Evolutionary conservation across 2,113 vertebrate species (phyloP).

Genomic region (Brachyistius frenatus): DNA sequence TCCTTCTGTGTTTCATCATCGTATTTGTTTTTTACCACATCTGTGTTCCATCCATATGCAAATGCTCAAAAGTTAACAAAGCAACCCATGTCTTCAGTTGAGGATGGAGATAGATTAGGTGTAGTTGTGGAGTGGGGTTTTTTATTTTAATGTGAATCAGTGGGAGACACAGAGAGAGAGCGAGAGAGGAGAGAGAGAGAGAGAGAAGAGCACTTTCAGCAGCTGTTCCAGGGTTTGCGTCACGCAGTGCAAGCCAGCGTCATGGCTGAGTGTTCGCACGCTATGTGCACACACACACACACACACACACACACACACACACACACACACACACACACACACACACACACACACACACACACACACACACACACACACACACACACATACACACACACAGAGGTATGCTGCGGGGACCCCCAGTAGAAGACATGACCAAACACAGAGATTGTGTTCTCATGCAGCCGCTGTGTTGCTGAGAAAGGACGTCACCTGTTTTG

Average conservation of each 20-base stretch:
- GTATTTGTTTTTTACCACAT: slow-evolving; percentile 43
- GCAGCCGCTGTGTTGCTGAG: slow-evolving; percentile 49
- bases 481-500: slow-evolving; percentile 53
- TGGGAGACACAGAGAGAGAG: slow-evolving; percentile 34
- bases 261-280: slow-evolving; percentile 75
- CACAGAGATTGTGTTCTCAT: slow-evolving; percentile 46
- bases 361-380: slow-evolving; percentile 10
- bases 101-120: slow-evolving; percentile 44
- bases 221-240: slow-evolving; percentile 75
- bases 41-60: slow-evolving; percentile 60
- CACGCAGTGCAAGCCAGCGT: slow-evolving; percentile 61
- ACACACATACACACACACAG: slow-evolving; percentile 15
- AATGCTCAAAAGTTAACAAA: slow-evolving; percentile 54
- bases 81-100: slow-evolving; percentile 22
- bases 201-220: slow-evolving; percentile 48
- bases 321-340: slow-evolving; percentile 19
- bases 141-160: slow-evolving; percentile 50
- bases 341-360: slow-evolving; percentile 32
- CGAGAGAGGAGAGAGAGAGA: not conserved
- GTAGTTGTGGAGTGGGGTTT: slow-evolving; percentile 28
- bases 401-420: slow-evolving; percentile 62
- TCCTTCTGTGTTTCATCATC: slow-evolving; percentile 57
- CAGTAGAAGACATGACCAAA: slow-evolving; percentile 55
- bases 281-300: slow-evolving; percentile 46
- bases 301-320: slow-evolving; percentile 23